Evolutionary conservation across 1,140 invertebrate species (phyloP), one percentile per base, ranked within the genome.

Genomic region (Atta colombica): DNA sequence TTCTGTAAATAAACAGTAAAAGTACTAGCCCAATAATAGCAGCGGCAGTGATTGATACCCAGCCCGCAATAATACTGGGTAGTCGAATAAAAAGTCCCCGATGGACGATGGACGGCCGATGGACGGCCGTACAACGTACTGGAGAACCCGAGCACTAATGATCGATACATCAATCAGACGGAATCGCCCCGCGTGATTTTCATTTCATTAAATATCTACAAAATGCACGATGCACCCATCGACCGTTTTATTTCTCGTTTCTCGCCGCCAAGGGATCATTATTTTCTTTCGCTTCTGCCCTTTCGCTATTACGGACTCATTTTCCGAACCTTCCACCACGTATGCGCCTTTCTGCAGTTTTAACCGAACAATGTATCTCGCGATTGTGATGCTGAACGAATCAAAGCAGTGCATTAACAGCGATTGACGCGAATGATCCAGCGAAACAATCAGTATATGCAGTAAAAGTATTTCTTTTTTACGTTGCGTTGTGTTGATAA

Each of bases 161-260:
- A 77, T 77, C 80, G 90, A 88, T 77, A 71, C 72, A 91, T 91
- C 89, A 88, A 91, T 85, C 90, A 87, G 25, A 51, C 77, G 55
- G 61, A 49, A 88, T 85, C 58, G 61, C 31, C 69, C 68, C 25
- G 75, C 60, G 53, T 77, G 87, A 92, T 92, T 92, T 92, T 92
- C 90, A 84, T 92, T 92, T 91, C 88, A 89, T 92, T 89, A 90
- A 89, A 91, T 87, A 91, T 84, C 80, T 74, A 68, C 78, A 66
- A 89, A 90, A 87, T 89, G 68, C 61, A 31, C 58, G 8, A 35
- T 28, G 69, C 80, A 18, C 21, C 45, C 60, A 71, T 84, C 61
- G 82, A 61, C 45, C 25, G 28, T 60, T 86, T 80, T 66, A 31
- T 63, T 65, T 68, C 60, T 21, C 35, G 14, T 65, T 58, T 31